Percentiles rank a stretch among this genome's conserved stretches.
Conservation (phyloP, 2,113 vertebrate genomes). For the Eulemur rufifrons region DNA sequence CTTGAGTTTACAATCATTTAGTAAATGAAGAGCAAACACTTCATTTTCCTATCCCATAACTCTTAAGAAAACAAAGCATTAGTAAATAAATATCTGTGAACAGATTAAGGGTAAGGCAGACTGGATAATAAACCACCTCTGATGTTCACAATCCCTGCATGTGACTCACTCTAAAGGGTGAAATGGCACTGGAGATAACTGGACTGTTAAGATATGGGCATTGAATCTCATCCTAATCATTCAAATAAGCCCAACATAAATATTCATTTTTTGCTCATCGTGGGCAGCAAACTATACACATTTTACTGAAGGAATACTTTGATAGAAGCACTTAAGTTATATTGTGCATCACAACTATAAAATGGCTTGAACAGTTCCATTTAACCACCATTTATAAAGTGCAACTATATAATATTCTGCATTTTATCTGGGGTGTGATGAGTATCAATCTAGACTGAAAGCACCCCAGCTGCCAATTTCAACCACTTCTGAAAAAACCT, state of each 20-base stretch:
- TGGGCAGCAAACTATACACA: slow-evolving; percentile 76
- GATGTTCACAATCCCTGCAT: slow-evolving; percentile 80
- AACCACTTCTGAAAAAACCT: slow-evolving; percentile 70
- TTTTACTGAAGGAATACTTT: slow-evolving; percentile 80
- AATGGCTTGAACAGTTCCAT: slow-evolving; percentile 88
- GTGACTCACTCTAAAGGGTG: slow-evolving; percentile 82
- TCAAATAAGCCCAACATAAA: slow-evolving; percentile 83
- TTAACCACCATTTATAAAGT: slow-evolving; percentile 88
- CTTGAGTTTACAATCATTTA: slow-evolving; percentile 87
- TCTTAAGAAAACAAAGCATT: slow-evolving; percentile 85
- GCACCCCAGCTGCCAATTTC: slow-evolving; percentile 71
- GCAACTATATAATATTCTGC: slow-evolving; percentile 83
- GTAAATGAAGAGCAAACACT: slow-evolving; percentile 88
- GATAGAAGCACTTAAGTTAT: slow-evolving; percentile 86
- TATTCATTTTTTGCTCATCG: slow-evolving; percentile 82
- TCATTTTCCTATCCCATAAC: slow-evolving; percentile 84
- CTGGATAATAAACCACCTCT: slow-evolving; percentile 84
- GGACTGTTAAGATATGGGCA: slow-evolving; percentile 70
- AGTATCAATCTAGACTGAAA: slow-evolving; percentile 42
- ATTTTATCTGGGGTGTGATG: slow-evolving; percentile 66
- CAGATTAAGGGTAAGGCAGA: slow-evolving; percentile 88
- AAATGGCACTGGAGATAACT: slow-evolving; percentile 81
- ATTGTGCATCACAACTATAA: slow-evolving; percentile 85
- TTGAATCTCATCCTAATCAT: slow-evolving; percentile 79
- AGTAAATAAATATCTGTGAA: slow-evolving; percentile 89